Evolutionary conservation across 2,888 invertebrate species (phyloP).

Genomic region (Elegia similella): DNA sequence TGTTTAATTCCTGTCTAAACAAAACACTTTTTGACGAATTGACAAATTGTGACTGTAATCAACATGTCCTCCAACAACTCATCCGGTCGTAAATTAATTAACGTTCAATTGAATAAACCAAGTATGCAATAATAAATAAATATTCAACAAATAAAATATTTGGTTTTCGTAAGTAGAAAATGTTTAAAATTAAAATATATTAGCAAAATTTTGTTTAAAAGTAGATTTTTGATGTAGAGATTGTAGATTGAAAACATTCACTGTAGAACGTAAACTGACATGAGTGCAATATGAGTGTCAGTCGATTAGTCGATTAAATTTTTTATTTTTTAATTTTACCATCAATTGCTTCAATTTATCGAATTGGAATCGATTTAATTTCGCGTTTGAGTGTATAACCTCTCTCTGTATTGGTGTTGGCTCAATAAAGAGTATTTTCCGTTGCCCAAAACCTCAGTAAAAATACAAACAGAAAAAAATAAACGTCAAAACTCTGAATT

Average conservation of each 20-base stretch:
- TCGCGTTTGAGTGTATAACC: too few relatives aligned
- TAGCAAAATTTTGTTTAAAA: neutral
- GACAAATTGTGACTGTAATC: constrained; percentile 74
- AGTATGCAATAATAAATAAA: neutral
- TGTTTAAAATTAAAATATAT: neutral
- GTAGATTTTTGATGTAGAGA: too few relatives aligned
- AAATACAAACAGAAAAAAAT: neutral
- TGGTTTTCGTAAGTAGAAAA: neutral
- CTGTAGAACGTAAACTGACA: constrained; percentile 1
- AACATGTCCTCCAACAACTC: constrained; percentile 74
- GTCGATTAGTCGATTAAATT: too few relatives aligned
- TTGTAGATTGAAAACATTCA: too few relatives aligned
- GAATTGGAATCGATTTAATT: too few relatives aligned
- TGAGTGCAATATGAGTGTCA: neutral
- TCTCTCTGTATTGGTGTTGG: too few relatives aligned
- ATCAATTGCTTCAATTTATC: too few relatives aligned
- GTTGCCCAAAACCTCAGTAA: neutral
- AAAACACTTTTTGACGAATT: constrained; percentile 75
- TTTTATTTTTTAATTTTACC: too few relatives aligned
- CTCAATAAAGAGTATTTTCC: too few relatives aligned
- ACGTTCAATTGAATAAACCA: neutral
- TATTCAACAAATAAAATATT: neutral
- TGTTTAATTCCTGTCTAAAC: constrained; percentile 64
- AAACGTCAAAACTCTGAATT: neutral
- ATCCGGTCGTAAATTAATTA: constrained; percentile 54